Conservation (phyloP, 2,797 vertebrate genomes). For the Danionella dracula region DNA sequence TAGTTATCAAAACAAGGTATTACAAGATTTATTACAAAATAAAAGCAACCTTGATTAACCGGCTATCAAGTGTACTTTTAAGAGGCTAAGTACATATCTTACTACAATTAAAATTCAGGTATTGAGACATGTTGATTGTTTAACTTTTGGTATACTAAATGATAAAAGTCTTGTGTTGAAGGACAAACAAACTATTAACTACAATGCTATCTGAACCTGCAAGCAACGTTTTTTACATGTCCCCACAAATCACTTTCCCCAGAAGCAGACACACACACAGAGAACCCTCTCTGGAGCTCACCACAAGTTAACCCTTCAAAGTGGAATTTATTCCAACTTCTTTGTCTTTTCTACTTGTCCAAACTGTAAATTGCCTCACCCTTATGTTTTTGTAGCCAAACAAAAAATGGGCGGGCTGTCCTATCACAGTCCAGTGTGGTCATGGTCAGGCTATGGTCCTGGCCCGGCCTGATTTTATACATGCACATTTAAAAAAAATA, state of each 20-base stretch:
- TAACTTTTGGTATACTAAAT: slow-evolving; percentile 1
- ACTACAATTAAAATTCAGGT: slow-evolving; percentile 35
- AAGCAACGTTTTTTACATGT: slow-evolving; percentile 22
- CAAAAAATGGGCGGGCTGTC: slow-evolving; percentile 24
- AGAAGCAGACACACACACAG: slow-evolving; percentile 7
- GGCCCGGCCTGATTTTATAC: slow-evolving; percentile 80
- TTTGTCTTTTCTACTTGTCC: slow-evolving; percentile 44
- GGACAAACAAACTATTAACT: not conserved
- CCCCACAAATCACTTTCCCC: slow-evolving; percentile 8
- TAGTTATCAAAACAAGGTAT: no score
- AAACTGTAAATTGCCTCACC: slow-evolving; percentile 27
- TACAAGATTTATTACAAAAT: no score
- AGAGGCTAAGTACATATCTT: not conserved
- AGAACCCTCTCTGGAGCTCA: slow-evolving; percentile 22
- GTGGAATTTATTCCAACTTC: slow-evolving; percentile 33
- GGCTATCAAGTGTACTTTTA: no score
- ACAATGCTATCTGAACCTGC: slow-evolving; percentile 8
- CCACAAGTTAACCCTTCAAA: slow-evolving; percentile 49
- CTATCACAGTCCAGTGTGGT: slow-evolving; percentile 65
- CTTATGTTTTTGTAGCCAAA: slow-evolving; percentile 42
- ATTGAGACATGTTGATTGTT: slow-evolving; percentile 34
- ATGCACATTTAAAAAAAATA: slow-evolving; percentile 80
- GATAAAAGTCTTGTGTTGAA: slow-evolving; percentile 1
- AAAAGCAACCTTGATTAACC: no score
- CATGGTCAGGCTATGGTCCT: slow-evolving; percentile 68